Evolutionary conservation across 2,113 vertebrate genomes (phyloP).

Genomic region (Heloderma charlesbogerti): DNA sequence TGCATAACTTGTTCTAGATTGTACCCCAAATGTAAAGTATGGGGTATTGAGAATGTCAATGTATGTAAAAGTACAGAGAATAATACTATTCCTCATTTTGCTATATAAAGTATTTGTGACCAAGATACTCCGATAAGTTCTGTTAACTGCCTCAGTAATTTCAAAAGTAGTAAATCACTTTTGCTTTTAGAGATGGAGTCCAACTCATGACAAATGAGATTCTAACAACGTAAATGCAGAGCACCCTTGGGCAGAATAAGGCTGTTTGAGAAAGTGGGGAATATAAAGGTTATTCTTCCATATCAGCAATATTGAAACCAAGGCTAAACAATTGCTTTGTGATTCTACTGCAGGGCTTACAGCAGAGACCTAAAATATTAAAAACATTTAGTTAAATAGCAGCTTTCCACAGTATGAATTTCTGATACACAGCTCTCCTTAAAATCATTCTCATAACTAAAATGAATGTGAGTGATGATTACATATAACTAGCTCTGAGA

Average conservation of each 20-base stretch:
- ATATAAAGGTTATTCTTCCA: not conserved
- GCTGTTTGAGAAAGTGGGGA: slow-evolving; percentile 34
- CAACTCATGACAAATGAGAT: slow-evolving; percentile 46
- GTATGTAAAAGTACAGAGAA: slow-evolving; percentile 47
- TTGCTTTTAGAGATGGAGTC: slow-evolving; percentile 33
- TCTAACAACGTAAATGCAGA: slow-evolving; percentile 35
- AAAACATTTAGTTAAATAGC: not conserved
- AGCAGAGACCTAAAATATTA: accelerated
- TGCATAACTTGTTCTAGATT: not conserved
- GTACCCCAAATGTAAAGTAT: not conserved
- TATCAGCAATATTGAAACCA: not conserved
- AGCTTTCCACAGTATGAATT: not conserved
- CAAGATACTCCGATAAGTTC: slow-evolving; percentile 16
- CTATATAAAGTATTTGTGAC: slow-evolving; percentile 37
- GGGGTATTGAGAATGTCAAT: not conserved
- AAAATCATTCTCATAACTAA: not conserved
- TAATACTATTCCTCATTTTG: slow-evolving; percentile 37
- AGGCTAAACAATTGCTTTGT: not conserved
- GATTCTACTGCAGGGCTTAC: not conserved
- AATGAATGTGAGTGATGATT: not conserved
- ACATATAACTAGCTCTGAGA: not conserved
- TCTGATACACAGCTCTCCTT: not conserved
- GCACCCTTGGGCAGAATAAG: slow-evolving; percentile 14
- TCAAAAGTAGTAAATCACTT: slow-evolving; percentile 48
- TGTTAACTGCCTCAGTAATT: slow-evolving; percentile 6